Conservation (phyloP, 2,113 vertebrate species). For the Chloebia gouldiae region DNA sequence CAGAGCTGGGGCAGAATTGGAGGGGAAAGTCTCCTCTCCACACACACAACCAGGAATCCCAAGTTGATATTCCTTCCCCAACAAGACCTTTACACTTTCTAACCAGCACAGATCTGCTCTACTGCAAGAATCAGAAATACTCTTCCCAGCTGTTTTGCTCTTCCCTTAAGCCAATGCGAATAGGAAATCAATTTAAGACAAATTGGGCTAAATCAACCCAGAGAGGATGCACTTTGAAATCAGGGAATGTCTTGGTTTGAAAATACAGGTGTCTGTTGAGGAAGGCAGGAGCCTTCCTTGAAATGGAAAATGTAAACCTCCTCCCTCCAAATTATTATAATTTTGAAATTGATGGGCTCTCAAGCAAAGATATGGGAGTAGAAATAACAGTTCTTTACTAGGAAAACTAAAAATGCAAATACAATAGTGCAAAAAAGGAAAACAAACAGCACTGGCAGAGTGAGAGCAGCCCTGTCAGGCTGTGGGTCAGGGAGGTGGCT, state of each 20-base stretch:
- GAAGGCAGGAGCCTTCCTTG: too few relatives aligned
- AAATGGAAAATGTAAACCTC: too few relatives aligned
- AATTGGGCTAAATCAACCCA: neutral
- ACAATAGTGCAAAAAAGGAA: too few relatives aligned
- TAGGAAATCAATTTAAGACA: neutral
- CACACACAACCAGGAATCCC: neutral
- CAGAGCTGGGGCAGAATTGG: neutral
- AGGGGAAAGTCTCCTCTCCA: accelerated
- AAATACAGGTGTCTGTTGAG: too few relatives aligned
- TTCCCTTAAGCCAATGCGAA: neutral
- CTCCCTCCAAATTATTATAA: too few relatives aligned
- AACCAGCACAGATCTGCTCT: neutral
- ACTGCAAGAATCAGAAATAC: neutral
- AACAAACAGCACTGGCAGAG: too few relatives aligned
- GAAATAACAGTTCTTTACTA: too few relatives aligned
- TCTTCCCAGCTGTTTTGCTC: neutral
- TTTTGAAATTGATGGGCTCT: neutral
- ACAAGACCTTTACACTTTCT: neutral
- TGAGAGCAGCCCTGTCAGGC: too few relatives aligned
- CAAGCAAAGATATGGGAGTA: too few relatives aligned
- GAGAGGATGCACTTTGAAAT: neutral
- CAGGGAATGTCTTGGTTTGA: neutral
- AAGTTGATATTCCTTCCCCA: neutral
- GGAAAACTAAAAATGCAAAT: too few relatives aligned
- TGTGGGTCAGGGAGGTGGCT: too few relatives aligned